Conservation (phyloP, 2,113 vertebrate genomes). For the Bubo scandiacus region DNA sequence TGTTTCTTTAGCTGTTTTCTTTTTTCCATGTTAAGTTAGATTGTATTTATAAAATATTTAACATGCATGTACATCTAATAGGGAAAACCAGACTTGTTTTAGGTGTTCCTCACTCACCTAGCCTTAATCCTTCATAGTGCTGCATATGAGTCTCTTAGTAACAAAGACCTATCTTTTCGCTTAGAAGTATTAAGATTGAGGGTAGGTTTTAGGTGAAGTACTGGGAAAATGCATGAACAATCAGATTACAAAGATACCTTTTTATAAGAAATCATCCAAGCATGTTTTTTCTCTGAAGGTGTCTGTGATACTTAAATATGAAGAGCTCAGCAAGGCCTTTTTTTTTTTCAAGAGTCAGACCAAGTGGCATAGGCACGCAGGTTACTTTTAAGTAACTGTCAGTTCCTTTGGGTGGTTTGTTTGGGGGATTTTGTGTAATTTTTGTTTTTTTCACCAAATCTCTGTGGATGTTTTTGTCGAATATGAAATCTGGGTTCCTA, state of each 20-base stretch:
- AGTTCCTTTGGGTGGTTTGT: not conserved
- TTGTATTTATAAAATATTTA: not conserved
- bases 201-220: not conserved
- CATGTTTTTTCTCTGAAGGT: not conserved
- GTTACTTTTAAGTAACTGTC: not conserved
- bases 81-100: not conserved
- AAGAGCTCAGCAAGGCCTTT: not conserved
- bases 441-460: not conserved
- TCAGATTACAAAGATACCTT: not conserved
- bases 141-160: not conserved
- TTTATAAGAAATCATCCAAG: not conserved
- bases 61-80: not conserved
- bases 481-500: not conserved
- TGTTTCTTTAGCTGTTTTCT: not conserved
- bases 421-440: too few species aligned
- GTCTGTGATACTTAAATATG: not conserved
- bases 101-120: not conserved
- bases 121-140: not conserved
- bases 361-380: not conserved
- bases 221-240: not conserved
- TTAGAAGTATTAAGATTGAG: not conserved
- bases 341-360: not conserved
- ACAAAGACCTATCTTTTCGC: not conserved
- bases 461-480: not conserved
- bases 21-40: not conserved